Conservation (phyloP, 2,113 vertebrate genomes). For the Anolis sagrei region DNA sequence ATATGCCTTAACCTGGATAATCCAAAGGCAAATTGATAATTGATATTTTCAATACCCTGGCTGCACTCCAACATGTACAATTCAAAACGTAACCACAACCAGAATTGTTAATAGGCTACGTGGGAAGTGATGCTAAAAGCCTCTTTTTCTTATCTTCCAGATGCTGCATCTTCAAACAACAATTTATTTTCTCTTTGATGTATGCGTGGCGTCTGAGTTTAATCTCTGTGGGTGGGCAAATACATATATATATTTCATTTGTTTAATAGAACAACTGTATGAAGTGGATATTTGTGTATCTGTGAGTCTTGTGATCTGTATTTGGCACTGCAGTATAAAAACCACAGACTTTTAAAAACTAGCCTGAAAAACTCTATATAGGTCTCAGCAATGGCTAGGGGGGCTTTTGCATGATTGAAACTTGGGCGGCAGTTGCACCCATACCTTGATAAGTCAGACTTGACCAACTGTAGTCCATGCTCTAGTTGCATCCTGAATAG, state of each 20-base stretch:
- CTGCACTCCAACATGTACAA: background rate
- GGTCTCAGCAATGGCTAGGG: too few species aligned
- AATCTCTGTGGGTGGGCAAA: background rate
- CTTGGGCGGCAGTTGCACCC: too few species aligned
- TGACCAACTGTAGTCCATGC: too few species aligned
- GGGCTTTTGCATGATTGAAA: too few species aligned
- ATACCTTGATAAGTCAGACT: too few species aligned
- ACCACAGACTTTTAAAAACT: background rate
- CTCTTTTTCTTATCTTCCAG: slow-evolving; percentile 23
- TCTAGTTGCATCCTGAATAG: too few species aligned
- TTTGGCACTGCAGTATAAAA: background rate
- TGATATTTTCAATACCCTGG: background rate
- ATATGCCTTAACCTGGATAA: background rate
- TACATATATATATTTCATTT: background rate
- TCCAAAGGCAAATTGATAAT: background rate
- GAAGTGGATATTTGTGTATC: too few species aligned
- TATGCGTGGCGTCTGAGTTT: slow-evolving; percentile 18
- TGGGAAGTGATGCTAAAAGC: background rate
- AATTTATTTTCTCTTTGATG: background rate
- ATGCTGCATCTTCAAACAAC: slow-evolving; percentile 30
- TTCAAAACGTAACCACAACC: background rate
- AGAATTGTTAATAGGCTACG: background rate
- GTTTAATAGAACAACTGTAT: background rate
- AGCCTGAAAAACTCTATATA: background rate
- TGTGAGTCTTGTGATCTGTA: background rate